Evolutionary conservation across 2,888 invertebrate genomes (phyloP).

Genomic region (Tridacna gigas): DNA sequence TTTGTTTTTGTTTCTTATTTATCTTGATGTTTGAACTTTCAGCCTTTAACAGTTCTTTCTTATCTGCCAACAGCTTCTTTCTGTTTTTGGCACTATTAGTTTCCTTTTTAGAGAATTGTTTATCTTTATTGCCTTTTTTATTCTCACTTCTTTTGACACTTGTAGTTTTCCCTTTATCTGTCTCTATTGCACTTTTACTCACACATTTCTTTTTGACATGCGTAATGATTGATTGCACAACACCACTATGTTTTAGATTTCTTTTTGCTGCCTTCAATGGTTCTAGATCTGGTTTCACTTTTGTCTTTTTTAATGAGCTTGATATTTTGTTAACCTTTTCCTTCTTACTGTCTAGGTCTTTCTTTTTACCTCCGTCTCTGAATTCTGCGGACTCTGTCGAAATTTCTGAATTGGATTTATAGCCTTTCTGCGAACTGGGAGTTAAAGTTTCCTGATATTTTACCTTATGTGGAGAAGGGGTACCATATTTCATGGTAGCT

Average conservation of each 20-base stretch:
- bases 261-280: neutral
- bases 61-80: neutral
- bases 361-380: neutral
- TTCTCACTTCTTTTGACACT: neutral
- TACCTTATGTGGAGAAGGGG: neutral
- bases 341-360: neutral
- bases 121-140: neutral
- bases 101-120: neutral
- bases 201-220: neutral
- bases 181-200: constrained; percentile 11
- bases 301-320: neutral
- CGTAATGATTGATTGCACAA: neutral
- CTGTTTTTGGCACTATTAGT: neutral
- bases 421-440: no score
- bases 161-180: neutral
- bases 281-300: neutral
- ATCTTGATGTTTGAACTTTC: constrained; percentile 16
- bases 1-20: constrained; percentile 22
- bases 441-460: neutral
- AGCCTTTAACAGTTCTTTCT: constrained; percentile 11
- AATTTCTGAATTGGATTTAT: neutral
- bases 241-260: constrained; percentile 1
- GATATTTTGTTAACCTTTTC: no score
- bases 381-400: neutral
- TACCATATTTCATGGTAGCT: no score